Evolutionary conservation across 2,797 vertebrate genomes (phyloP).

Genomic region (Malurus leucopterus): DNA sequence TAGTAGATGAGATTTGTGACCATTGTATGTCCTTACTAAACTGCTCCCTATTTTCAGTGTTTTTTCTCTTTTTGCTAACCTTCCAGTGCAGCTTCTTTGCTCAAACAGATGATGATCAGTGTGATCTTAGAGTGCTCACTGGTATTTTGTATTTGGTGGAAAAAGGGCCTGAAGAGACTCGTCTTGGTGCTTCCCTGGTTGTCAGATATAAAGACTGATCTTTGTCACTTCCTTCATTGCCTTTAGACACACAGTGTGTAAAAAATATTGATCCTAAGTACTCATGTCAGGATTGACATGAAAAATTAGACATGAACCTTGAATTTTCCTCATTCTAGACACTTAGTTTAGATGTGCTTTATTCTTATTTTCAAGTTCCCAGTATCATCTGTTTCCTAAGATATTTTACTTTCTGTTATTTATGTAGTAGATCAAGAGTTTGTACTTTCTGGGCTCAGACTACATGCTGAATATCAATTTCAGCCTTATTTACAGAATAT

Average conservation of each 20-base stretch:
- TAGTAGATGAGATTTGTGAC: neutral
- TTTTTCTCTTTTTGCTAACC: neutral
- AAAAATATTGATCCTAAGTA: neutral
- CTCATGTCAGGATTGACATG: neutral
- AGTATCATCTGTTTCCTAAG: neutral
- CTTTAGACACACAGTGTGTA: neutral
- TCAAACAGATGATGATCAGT: neutral
- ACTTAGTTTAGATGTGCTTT: neutral
- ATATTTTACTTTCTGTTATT: neutral
- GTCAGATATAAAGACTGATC: neutral
- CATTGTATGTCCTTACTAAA: neutral
- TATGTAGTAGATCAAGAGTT: neutral
- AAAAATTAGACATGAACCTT: neutral
- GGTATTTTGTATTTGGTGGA: neutral
- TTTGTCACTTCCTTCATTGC: neutral
- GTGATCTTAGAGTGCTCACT: neutral
- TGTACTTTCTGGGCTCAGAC: neutral
- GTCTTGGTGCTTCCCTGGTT: neutral
- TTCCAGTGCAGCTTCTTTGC: neutral
- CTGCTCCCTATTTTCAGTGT: fast-evolving
- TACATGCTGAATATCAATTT: neutral
- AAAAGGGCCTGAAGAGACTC: neutral
- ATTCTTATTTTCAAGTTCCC: neutral
- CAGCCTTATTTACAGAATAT: slow-evolving; percentile 21
- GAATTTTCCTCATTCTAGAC: neutral